Base-by-base conservation (phyloP, 2,113 vertebrate genomes). In the Dipodomys merriami region DNA sequence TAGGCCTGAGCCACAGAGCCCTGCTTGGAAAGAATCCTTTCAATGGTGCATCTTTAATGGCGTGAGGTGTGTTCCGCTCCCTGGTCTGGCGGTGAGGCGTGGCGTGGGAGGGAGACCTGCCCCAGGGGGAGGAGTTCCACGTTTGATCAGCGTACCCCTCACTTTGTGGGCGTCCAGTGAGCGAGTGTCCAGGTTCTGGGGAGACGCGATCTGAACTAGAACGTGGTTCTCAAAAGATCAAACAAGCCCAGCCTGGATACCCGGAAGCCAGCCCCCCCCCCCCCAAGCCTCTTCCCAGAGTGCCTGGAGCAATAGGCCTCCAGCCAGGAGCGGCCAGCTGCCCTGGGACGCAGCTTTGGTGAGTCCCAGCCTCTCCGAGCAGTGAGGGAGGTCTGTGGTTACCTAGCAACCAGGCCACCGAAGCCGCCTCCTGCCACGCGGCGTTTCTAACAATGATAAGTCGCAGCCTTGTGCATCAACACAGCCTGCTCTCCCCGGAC, bases 361-460 rank as follows among this genome's bases (percentile, higher is more conserved):
- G 49, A 83, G 82, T 89, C 87, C 86, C 22, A 20, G 49, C 64
- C 68, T 69, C 67, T 94, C 79, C 35, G 65, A n/a, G 49, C 69
- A 91, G 79, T 90, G 39, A 84, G 65, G 74, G 73, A 95, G 84
- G 74, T 83, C 95, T 95, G 78, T 57, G 12, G 93, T 96, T 88
- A 94, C 94, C 94, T 96, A 96, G 96, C 96, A 97, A 97, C 82
- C 0, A 15, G 87, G 71, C 78, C 68, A 88, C 81, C 87, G 79
- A 84, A 82, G 87, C 74, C 69, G 85, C 73, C 71, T 65, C 3
- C 10, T 20, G 53, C 29, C 85, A 53, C 85, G 87, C 77, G 89
- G 81, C 30, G 95, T 80, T 93, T 91, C 82, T 62, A 39, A 76
- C 94, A 83, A 95, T 93, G 91, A 94, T 74, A 95, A 53, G 93